phyloP scores from a whole-genome alignment of 2,888 invertebrate species.

The Pachliopta kotzebuea region DNA sequence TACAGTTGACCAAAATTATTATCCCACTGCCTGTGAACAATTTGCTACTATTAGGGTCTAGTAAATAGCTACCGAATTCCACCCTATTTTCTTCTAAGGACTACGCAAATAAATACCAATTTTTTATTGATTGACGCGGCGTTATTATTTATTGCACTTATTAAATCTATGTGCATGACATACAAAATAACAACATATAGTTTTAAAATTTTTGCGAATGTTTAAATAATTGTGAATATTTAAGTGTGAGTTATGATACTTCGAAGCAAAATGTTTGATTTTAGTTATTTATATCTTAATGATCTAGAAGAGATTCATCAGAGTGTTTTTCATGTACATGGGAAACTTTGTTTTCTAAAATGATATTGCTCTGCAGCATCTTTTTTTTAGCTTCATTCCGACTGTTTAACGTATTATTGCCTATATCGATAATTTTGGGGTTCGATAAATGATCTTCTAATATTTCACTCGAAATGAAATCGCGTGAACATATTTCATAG shows the following conservation, averaged over 20 bases:
- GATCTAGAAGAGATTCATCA: background rate
- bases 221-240: too few species aligned
- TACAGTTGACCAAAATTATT: background rate
- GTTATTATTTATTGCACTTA: background rate
- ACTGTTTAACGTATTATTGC: background rate
- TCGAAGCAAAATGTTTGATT: background rate
- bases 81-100: slow-evolving; percentile 21
- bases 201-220: background rate
- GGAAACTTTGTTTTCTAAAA: background rate
- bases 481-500: background rate
- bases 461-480: background rate
- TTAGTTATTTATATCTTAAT: background rate
- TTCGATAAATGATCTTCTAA: background rate
- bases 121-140: background rate
- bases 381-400: background rate
- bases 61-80: slow-evolving; percentile 1
- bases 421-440: background rate
- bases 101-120: slow-evolving; percentile 1
- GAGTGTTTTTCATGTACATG: background rate
- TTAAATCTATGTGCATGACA: too few species aligned
- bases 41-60: slow-evolving; percentile 4
- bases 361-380: background rate
- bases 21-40: slow-evolving; percentile 17
- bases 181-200: background rate
- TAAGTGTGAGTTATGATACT: background rate